Evolutionary conservation across 2,888 invertebrate genomes (phyloP).

Genomic region (Nomada goodeniana): DNA sequence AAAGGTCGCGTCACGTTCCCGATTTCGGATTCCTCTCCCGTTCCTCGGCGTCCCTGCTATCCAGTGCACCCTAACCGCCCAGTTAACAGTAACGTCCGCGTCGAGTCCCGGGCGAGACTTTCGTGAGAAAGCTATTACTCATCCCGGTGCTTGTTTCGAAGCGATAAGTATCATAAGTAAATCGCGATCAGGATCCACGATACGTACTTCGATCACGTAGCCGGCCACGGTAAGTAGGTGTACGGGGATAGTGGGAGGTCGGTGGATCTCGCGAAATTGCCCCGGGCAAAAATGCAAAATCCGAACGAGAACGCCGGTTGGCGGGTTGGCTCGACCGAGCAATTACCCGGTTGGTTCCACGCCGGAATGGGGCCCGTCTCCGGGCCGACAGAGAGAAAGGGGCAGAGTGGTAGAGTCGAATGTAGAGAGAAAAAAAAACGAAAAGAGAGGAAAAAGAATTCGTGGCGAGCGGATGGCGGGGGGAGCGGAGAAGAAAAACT

Average conservation of each 20-base stretch:
- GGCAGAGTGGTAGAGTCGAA: conserved; percentile 14
- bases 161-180: conserved; percentile 77
- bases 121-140: conserved; percentile 63
- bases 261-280: conserved; percentile 67
- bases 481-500: conserved; percentile 46
- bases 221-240: background rate
- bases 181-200: conserved; percentile 73
- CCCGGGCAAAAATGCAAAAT: conserved; percentile 70
- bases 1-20: conserved; percentile 35
- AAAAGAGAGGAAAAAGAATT: background rate
- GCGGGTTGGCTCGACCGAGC: conserved; percentile 63
- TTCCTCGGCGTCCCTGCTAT: conserved; percentile 14
- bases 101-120: background rate
- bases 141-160: conserved; percentile 30
- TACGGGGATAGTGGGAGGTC: conserved; percentile 47
- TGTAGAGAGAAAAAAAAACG: conserved; percentile 2
- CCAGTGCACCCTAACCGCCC: background rate
- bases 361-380: conserved; percentile 47
- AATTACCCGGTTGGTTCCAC: conserved; percentile 75
- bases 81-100: background rate
- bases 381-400: conserved; percentile 22
- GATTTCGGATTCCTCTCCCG: conserved; percentile 42
- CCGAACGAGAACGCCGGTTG: conserved; percentile 46
- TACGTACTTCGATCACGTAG: conserved; percentile 66
- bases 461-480: background rate